phyloP scores from a whole-genome alignment of 2,888 invertebrate genomes.

The Adelognathus sp. region DNA sequence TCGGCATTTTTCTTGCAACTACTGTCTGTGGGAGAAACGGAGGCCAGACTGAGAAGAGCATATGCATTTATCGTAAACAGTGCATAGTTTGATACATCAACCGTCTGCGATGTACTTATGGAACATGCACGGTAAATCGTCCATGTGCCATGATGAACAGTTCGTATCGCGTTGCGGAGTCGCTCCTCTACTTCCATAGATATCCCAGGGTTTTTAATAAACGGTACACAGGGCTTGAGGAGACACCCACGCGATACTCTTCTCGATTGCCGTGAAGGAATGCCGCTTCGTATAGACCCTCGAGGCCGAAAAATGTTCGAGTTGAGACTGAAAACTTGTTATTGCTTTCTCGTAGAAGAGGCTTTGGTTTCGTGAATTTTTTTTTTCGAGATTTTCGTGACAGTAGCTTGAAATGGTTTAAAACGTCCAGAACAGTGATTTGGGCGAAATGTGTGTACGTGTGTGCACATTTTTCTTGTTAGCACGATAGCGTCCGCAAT shows the following conservation, averaged over 20 bases:
- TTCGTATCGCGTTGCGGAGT: conserved; percentile 24
- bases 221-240: not conserved
- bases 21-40: conserved; percentile 18
- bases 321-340: not conserved
- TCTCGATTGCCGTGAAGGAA: conserved; percentile 6
- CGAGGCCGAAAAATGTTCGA: not conserved
- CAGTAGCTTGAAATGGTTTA: no score
- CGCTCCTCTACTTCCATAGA: conserved; percentile 1
- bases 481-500: no score
- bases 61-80: not conserved
- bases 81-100: not conserved
- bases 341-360: no score
- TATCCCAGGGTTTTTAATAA: not conserved
- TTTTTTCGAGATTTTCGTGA: no score
- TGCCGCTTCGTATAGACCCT: no score
- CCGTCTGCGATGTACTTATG: conserved; percentile 11
- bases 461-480: no score
- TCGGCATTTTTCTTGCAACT: conserved; percentile 16
- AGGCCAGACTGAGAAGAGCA: conserved; percentile 7
- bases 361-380: no score
- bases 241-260: conserved; percentile 5
- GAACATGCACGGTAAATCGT: conserved; percentile 24
- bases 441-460: no score
- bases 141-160: conserved; percentile 43
- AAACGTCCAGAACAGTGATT: no score